Percentiles rank a stretch among this genome's conserved stretches.
phyloP scores from a whole-genome alignment of 2,797 vertebrate species.

The Tapera naevia region DNA sequence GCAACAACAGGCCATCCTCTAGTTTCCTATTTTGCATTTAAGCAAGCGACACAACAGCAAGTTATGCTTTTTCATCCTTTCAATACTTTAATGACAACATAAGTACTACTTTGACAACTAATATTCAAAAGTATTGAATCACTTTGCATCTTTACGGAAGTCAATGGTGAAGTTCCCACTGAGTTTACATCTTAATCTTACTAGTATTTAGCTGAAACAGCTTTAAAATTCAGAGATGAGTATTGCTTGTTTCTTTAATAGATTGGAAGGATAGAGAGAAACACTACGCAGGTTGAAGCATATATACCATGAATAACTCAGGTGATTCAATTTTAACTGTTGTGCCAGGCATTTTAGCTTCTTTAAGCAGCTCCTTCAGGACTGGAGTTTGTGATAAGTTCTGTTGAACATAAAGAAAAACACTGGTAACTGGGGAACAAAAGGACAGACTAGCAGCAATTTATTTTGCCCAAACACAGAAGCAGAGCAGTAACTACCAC shows the following conservation, averaged over 20 bases:
- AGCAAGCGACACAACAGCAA: neutral
- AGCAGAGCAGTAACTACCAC: neutral
- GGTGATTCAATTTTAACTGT: slow-evolving; percentile 79
- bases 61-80: neutral
- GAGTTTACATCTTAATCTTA: neutral
- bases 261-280: neutral
- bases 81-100: neutral
- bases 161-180: neutral
- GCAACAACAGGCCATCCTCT: neutral
- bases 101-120: neutral
- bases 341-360: slow-evolving; percentile 81
- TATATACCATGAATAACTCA: slow-evolving; percentile 73
- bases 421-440: neutral
- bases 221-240: neutral
- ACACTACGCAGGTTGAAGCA: neutral
- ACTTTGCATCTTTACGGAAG: neutral
- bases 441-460: neutral
- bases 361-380: slow-evolving; percentile 85
- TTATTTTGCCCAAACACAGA: neutral
- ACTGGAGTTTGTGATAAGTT: slow-evolving; percentile 93
- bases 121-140: neutral
- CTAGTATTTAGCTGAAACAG: neutral
- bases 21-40: neutral
- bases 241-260: neutral
- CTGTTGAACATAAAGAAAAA: slow-evolving; percentile 66